These are phyloP conservation scores for Melangyna quadrimaculata DNA, from an alignment of 2,888 invertebrate genomes.

Conservation along the genomic window DNA sequence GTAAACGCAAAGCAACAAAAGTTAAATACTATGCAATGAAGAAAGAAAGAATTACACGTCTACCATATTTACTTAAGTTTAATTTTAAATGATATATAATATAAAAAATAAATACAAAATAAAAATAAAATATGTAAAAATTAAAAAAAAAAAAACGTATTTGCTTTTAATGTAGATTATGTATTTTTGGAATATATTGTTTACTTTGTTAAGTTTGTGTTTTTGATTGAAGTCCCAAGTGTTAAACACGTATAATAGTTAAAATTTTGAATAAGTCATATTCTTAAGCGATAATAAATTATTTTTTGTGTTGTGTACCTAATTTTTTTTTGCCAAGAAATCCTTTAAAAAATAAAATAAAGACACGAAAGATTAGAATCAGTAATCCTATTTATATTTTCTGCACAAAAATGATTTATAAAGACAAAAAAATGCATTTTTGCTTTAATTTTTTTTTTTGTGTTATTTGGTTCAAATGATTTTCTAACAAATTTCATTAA, in stretches of 20 bases:
- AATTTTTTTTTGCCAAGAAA: neutral
- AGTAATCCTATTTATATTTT: neutral
- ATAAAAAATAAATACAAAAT: slow-evolving; percentile 47
- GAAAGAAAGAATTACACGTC: slow-evolving; percentile 51
- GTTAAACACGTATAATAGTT: slow-evolving; percentile 21
- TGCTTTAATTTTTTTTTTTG: neutral
- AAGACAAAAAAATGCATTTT: neutral
- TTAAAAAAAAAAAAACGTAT: neutral
- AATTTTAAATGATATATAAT: slow-evolving; percentile 63
- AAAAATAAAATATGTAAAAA: neutral
- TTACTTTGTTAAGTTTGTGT: slow-evolving; percentile 15
- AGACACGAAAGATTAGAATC: neutral
- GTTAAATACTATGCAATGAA: slow-evolving; percentile 23
- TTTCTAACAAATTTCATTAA: slow-evolving; percentile 45
- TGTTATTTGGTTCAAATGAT: slow-evolving; percentile 14
- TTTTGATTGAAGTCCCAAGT: slow-evolving; percentile 12
- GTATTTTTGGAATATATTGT: slow-evolving; percentile 24
- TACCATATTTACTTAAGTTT: slow-evolving; percentile 63
- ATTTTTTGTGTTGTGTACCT: neutral
- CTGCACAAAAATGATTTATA: slow-evolving; percentile 14
- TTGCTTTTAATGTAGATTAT: slow-evolving; percentile 17
- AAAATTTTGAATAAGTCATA: slow-evolving; percentile 21
- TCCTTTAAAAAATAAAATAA: neutral
- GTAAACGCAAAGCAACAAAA: slow-evolving; percentile 26
- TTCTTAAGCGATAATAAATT: neutral